These are phyloP conservation scores for Chelonia mydas DNA, from an alignment of 2,797 vertebrate species.

Conservation along the genomic window DNA sequence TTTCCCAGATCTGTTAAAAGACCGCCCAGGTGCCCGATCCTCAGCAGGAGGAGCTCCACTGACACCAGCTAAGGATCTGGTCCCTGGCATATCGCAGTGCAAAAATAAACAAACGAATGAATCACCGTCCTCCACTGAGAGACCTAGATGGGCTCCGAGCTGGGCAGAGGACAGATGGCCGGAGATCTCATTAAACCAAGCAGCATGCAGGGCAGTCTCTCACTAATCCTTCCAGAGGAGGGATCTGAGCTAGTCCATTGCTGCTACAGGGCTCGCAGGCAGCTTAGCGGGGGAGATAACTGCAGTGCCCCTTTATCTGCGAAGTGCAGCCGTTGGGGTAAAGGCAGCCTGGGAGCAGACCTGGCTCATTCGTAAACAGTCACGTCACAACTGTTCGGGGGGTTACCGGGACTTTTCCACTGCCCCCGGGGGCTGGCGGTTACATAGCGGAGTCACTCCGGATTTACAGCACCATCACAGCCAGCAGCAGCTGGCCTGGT, in stretches of 20 bases:
- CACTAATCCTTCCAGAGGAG: neutral
- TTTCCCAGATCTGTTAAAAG: neutral
- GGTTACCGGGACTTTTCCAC: neutral
- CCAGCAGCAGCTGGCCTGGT: neutral
- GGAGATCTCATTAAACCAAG: fast-evolving
- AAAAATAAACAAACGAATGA: neutral
- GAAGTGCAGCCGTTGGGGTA: neutral
- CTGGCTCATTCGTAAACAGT: neutral
- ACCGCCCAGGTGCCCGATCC: neutral
- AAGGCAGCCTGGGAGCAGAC: neutral
- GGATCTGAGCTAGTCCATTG: neutral
- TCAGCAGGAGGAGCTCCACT: neutral
- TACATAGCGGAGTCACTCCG: neutral
- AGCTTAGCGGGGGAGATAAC: neutral
- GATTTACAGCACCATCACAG: neutral
- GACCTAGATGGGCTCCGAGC: neutral
- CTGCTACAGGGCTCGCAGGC: neutral
- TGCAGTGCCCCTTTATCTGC: neutral
- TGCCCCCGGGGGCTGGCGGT: neutral
- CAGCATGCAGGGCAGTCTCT: neutral
- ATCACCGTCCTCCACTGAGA: neutral
- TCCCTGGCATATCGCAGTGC: neutral
- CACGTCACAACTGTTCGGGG: too few relatives aligned
- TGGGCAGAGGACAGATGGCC: fast-evolving
- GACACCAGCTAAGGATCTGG: neutral